These are phyloP conservation scores for Polyodon spathula DNA, from an alignment of 2,113 vertebrate species.

Conservation along the genomic window DNA sequence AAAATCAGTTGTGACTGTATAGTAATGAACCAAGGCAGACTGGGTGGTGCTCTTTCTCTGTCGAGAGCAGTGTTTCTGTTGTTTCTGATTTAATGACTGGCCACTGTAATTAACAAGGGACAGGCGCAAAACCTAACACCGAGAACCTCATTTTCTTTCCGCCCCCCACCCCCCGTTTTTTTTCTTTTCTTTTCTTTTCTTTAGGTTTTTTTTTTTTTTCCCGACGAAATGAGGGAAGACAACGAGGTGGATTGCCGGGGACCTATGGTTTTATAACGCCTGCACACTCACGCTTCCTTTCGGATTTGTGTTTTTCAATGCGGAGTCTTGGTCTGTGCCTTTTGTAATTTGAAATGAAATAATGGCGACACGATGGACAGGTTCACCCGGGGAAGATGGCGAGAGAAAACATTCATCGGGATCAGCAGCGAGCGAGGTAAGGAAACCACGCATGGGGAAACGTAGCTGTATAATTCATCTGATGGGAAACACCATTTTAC, in stretches of 20 bases:
- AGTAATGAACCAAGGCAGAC: not conserved
- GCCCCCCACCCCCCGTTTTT: not conserved
- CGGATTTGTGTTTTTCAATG: conserved; percentile 51
- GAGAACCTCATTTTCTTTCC: not conserved
- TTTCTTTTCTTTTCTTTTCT: conserved; percentile 9
- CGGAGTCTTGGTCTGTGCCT: conserved; percentile 64
- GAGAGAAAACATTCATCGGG: conserved; percentile 49
- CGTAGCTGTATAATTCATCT: no score
- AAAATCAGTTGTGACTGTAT: no score
- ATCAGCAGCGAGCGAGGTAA: conserved; percentile 65
- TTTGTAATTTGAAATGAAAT: conserved; percentile 77
- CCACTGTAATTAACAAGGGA: conserved; percentile 34
- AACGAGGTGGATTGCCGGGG: conserved; percentile 45
- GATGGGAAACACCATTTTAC: not conserved
- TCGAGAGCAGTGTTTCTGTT: no score
- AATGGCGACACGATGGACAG: conserved; percentile 83
- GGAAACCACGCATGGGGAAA: conserved; percentile 1
- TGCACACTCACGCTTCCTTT: conserved; percentile 23
- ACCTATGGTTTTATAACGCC: not conserved
- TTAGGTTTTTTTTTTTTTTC: conserved; percentile 17
- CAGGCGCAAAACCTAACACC: conserved; percentile 14
- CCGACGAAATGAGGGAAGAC: conserved; percentile 54
- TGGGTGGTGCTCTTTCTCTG: conserved; percentile 10
- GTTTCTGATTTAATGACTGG: conserved; percentile 24
- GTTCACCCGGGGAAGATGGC: conserved; percentile 66